phyloP scores from a whole-genome alignment of 2,113 vertebrate genomes.

The Murina feae region DNA sequence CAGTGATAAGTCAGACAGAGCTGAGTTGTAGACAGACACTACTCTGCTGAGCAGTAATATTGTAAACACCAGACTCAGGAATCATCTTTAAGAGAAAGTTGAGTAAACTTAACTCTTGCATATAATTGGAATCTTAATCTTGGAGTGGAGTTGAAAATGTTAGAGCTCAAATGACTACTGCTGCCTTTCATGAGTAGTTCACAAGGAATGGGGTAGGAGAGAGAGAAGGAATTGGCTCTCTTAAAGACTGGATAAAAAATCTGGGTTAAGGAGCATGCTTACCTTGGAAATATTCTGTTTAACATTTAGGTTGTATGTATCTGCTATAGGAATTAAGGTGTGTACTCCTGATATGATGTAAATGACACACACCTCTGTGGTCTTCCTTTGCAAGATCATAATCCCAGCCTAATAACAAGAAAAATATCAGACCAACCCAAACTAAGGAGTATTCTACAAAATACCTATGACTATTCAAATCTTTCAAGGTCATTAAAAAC shows the following conservation, averaged over 20 bases:
- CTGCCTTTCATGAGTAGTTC: slow-evolving; percentile 96
- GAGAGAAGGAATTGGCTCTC: slow-evolving; percentile 53
- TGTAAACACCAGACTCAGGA: slow-evolving; percentile 84
- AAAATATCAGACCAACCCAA: background rate
- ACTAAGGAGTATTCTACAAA: background rate
- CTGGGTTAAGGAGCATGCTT: slow-evolving; percentile 70
- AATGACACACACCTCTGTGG: background rate
- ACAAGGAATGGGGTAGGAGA: slow-evolving; percentile 59
- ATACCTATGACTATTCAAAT: background rate
- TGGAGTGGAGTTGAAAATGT: slow-evolving; percentile 89
- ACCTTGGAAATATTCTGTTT: slow-evolving; percentile 84
- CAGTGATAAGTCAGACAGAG: slow-evolving; percentile 79
- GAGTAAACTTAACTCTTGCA: slow-evolving; percentile 84
- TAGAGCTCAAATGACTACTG: slow-evolving; percentile 89
- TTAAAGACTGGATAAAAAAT: slow-evolving; percentile 53
- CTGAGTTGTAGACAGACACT: slow-evolving; percentile 89
- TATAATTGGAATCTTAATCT: slow-evolving; percentile 90
- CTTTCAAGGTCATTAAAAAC: background rate
- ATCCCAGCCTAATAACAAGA: background rate
- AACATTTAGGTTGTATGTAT: slow-evolving; percentile 81
- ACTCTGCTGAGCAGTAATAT: slow-evolving; percentile 75
- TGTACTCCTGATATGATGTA: background rate
- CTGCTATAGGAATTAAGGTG: slow-evolving; percentile 78
- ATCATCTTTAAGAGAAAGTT: slow-evolving; percentile 81
- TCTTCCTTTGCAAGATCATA: background rate